Evolutionary conservation across 2,888 invertebrate species (phyloP), one percentile per base, ranked within the genome.

Genomic region (Cryptus viduatorius): DNA sequence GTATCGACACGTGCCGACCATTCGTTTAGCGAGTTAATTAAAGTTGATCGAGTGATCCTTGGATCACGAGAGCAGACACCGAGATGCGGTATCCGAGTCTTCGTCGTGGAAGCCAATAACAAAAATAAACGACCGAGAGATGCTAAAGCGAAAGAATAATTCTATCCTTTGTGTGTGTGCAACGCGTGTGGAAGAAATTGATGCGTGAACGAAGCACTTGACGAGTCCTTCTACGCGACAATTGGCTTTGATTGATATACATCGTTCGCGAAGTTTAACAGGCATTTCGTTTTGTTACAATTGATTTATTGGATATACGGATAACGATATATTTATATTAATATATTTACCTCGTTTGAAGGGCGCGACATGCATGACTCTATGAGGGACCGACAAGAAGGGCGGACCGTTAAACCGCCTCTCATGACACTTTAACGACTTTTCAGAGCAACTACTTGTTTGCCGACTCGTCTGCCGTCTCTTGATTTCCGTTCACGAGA

Each of bases 291-390:
- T 48, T 48, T n/a, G 14, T 48, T 48, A 3, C 14, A 14, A 14
- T 12, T 48, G 46, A 3, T 3, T 48, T 48, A 14, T 48, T 48
- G 8, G 10, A 48, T 48, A 48, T 48, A 29, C 19, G n/a, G 42
- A 37, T 72, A 44, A 12, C 19, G 16, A 37, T 37, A 37, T 37
- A 1, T 37, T 1, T 37, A 37, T 37, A 37, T 37, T 64, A 10
- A 53, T 64, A 24, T 46, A 84, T 88, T 92, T 91, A 94, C 93
- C 93, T 93, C 93, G 93, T 92, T 93, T 92, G 91, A 92, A 91
- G 91, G 93, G 92, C 92, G 92, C 93, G 92, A 93, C 93, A 93
- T 93, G 92, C 93, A 94, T 94, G 93, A 93, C 93, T 93, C 92
- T 91, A 90, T 89, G 89, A 92, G 90, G 93, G 93, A 92, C 92